Evolutionary conservation across 2,113 vertebrate genomes (phyloP), one percentile per base, ranked within the genome.

Genomic region (Cacatua alba): DNA sequence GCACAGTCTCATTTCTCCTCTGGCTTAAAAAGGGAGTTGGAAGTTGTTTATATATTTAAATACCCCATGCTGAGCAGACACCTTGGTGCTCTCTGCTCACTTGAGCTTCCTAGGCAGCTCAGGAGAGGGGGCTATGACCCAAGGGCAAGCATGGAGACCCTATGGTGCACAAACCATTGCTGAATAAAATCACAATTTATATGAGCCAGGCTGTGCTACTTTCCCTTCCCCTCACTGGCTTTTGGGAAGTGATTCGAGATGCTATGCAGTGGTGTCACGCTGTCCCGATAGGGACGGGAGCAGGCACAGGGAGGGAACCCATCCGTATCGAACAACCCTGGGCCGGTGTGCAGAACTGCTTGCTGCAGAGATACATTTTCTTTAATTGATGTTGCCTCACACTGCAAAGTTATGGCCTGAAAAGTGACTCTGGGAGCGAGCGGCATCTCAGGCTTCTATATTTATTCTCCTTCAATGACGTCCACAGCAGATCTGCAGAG

Each of bases 381-480:
- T 93, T 93, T 90, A 96, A 97, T 39, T 91, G 96, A 92, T 82
- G 92, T 41, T 24, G 57, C 80, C 91, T 90, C 44, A 7, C 90
- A 51, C 91, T 20, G 9, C 65, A 35, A 86, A 94, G 89, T 79
- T 86, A 94, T 7, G 3, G 39, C 75, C 86, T 90, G 84, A 86
- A 90, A 94, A 96, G 90, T 62, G 59, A 92, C 84, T 92, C 89
- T 90, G 84, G 76, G 83, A 97, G 84, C 9, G 33, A 95, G 94
- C 8, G 24, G 94, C 91, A 82, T 49, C 81, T 44, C 94, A 51
- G 94, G 86, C 90, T 95, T 95, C 97, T 98, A 68, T 97, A 97
- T 98, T 98, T 98, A 96, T 96, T 92, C 94, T 83, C 96, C 88
- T 76, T 44, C 94, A 74, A 20, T 92, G 97, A 95, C 9, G 25